Evolutionary conservation across 2,797 vertebrate genomes (phyloP), one percentile per base, ranked within the genome.

Genomic region (Sebastes iracundus): DNA sequence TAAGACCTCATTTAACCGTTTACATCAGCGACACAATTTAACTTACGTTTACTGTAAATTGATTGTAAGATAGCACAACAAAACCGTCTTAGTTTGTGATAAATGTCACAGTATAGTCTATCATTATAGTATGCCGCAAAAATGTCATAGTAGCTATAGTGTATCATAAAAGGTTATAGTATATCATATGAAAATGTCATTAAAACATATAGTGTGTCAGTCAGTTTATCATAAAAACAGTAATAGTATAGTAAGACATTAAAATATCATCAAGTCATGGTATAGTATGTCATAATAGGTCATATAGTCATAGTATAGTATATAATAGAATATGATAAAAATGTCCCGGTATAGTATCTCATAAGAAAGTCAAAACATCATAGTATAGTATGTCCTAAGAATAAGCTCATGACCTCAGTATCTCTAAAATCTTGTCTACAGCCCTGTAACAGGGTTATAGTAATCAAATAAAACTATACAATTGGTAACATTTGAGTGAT

Each of bases 161-260:
- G 42, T 46, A 46, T 46, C 16, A 46, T 18, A 46, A 0, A 46
- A 46, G 16, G 42, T 18, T 46, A 46, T 18, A 46, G 42, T 46
- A 0, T 46, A 46, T 46, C 42, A 46, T 46, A 46, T 46, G 42
- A 46, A 46, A 46, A 46, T 46, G 42, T 46, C 0, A 46, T 46
- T 18, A 46, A 46, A 46, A 46, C 16, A 0, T 46, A 42, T 16
- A 46, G 16, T 46, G 16, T 46, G 42, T 46, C 42, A 46, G 42
- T 46, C 16, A 0, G 42, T 38, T 14, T 18, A 46, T 18, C 42
- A 46, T 18, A 42, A 42, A 32, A 42, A 42, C 38, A 42, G 42
- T 46, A 46, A 46, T 46, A 46, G 42, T 46, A 46, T 0, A 46
- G 42, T 46, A 46, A 0, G 0, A 16, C 42, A 46, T 46, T 0